Percentiles rank a stretch among this genome's conserved stretches.
Evolutionary conservation across 1,140 invertebrate species (phyloP).

Genomic region (Kradibia gibbosae): DNA sequence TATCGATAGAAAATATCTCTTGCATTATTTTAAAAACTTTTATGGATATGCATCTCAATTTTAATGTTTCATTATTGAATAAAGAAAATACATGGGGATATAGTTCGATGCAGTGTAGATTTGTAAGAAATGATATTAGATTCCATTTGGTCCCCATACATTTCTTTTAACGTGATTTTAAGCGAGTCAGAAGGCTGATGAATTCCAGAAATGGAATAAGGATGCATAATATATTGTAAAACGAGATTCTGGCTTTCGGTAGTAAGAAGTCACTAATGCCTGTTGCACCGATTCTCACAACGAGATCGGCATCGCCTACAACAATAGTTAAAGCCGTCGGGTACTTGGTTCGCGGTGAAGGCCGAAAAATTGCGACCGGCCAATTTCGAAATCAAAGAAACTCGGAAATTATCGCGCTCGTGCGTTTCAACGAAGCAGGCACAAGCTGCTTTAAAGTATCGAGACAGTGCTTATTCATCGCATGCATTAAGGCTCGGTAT

Average conservation of each 20-base stretch:
- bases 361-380: not conserved
- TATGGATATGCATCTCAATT: no score
- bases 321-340: not conserved
- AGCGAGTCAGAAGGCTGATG: not conserved
- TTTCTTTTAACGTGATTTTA: no score
- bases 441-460: not conserved
- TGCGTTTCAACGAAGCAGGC: not conserved
- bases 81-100: no score
- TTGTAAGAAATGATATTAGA: no score
- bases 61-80: no score
- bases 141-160: no score
- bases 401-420: not conserved
- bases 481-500: not conserved
- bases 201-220: not conserved
- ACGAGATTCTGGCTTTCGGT: not conserved
- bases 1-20: no score
- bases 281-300: not conserved
- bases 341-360: not conserved
- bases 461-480: not conserved
- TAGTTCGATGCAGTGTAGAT: no score
- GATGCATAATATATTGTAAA: not conserved
- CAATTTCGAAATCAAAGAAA: constrained; percentile 37
- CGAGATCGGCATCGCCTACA: not conserved
- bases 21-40: no score
- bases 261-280: not conserved